These are phyloP conservation scores for Neosalanx taihuensis DNA, from an alignment of 2,797 vertebrate species.

Conservation along the genomic window DNA sequence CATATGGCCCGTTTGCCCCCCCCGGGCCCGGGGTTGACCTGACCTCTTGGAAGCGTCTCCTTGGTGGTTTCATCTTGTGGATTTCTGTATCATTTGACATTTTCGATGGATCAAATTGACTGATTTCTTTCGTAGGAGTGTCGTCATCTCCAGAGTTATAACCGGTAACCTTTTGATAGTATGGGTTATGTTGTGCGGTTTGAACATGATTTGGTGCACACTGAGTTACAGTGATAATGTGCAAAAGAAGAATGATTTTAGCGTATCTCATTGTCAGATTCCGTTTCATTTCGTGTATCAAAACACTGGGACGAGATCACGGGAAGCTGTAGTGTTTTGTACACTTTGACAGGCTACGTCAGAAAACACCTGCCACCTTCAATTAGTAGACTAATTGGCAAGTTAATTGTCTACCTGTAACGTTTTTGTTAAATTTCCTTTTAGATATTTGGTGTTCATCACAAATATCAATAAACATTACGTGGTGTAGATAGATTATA, in stretches of 20 bases:
- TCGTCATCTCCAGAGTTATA: not conserved
- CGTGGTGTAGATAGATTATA: too few species aligned
- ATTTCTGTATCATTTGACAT: not conserved
- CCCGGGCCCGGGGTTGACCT: not conserved
- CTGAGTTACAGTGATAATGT: slow-evolving; percentile 29
- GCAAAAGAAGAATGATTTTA: slow-evolving; percentile 37
- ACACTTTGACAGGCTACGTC: slow-evolving; percentile 22
- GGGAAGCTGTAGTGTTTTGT: not conserved
- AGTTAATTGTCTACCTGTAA: not conserved
- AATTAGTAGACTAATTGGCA: slow-evolving; percentile 44
- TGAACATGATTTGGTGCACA: not conserved
- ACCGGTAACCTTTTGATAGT: not conserved
- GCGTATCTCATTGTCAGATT: slow-evolving; percentile 29
- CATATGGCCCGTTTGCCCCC: too few species aligned
- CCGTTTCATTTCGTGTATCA: slow-evolving; percentile 34
- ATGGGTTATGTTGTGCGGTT: not conserved
- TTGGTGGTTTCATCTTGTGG: not conserved
- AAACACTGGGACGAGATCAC: slow-evolving; percentile 17
- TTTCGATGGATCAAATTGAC: too few species aligned
- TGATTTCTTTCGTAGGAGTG: not conserved
- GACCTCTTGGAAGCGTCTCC: not conserved
- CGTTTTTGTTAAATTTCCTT: not conserved
- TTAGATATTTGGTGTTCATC: not conserved
- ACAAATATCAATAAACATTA: not conserved
- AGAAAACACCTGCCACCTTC: slow-evolving; percentile 46